These are phyloP conservation scores for Cariama cristata DNA, from an alignment of 2,113 vertebrate species.

Conservation along the genomic window DNA sequence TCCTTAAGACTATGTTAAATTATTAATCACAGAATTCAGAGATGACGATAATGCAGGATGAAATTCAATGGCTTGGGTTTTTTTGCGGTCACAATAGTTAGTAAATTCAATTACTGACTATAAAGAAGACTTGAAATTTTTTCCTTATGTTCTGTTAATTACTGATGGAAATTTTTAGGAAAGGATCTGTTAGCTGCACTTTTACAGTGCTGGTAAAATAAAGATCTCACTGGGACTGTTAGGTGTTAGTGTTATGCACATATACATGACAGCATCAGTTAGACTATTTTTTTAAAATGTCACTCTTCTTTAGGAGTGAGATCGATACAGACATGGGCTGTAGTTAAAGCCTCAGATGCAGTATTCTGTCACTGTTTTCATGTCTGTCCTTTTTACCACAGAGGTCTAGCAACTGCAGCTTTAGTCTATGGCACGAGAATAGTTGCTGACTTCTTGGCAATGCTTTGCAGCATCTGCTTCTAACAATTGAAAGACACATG, in stretches of 20 bases:
- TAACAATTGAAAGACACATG: neutral
- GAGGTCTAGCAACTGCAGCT: neutral
- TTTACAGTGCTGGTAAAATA: neutral
- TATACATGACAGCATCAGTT: fast-evolving
- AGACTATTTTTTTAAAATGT: neutral
- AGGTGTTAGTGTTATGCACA: neutral
- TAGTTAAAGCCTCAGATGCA: neutral
- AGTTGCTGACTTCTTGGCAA: neutral
- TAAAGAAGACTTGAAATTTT: neutral
- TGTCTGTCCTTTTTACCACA: neutral
- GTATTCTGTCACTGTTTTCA: neutral
- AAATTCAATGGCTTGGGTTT: neutral
- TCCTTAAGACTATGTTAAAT: neutral
- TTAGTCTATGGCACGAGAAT: neutral
- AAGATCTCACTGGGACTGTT: neutral
- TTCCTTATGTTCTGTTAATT: neutral
- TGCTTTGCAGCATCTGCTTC: neutral
- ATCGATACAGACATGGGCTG: neutral
- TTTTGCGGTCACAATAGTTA: neutral
- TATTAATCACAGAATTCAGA: neutral
- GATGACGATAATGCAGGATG: neutral
- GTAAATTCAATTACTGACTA: neutral
- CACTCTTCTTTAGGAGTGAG: neutral
- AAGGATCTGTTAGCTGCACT: neutral
- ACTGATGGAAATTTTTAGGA: neutral